These are phyloP conservation scores for Craseonycteris thonglongyai DNA, from an alignment of 2,113 vertebrate genomes.

Conservation along the genomic window DNA sequence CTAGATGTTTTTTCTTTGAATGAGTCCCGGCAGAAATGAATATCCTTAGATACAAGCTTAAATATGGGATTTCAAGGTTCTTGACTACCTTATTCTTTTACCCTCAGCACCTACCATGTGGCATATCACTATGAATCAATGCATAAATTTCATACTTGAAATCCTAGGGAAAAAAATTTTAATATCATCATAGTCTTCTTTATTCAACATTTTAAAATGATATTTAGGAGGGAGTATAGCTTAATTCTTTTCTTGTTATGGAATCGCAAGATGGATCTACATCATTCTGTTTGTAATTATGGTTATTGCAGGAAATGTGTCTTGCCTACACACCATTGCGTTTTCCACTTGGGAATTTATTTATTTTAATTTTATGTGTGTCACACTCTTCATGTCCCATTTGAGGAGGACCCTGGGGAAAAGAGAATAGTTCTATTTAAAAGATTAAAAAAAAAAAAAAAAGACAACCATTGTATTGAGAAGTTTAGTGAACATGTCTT, in stretches of 20 bases:
- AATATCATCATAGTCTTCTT: neutral
- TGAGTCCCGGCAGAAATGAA: neutral
- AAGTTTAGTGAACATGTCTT: neutral
- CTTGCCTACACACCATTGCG: neutral
- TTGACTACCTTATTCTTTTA: neutral
- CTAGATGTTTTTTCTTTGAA: neutral
- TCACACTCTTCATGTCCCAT: neutral
- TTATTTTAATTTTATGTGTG: constrained; percentile 19
- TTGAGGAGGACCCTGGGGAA: neutral
- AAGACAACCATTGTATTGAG: neutral
- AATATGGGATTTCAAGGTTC: neutral
- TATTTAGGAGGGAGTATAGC: neutral
- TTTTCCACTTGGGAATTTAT: neutral
- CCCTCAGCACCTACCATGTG: rapidly evolving
- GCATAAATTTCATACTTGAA: neutral
- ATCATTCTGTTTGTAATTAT: neutral
- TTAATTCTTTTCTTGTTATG: neutral
- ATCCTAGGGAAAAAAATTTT: neutral
- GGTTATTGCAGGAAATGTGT: neutral
- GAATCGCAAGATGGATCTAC: neutral
- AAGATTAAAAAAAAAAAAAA: neutral
- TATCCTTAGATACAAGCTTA: neutral
- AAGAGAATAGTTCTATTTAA: neutral
- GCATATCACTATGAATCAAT: neutral
- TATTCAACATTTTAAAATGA: neutral